Evolutionary conservation across 1,140 invertebrate genomes (phyloP).

Genomic region (Bombus picipes): DNA sequence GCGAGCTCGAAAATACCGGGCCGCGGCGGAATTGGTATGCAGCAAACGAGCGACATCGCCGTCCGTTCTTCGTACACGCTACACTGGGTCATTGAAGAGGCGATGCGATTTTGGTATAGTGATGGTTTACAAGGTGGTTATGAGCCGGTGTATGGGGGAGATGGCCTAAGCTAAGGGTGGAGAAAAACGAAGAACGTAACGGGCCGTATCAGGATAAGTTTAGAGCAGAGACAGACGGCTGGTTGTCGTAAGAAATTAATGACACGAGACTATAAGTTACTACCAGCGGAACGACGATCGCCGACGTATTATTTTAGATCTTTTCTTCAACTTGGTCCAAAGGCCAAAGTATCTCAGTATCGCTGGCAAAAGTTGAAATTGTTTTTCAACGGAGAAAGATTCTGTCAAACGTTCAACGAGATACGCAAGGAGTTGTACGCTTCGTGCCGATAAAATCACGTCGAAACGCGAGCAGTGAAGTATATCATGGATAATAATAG

Average conservation of each 20-base stretch:
- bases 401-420: background rate
- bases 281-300: background rate
- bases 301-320: background rate
- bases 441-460: no score
- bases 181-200: background rate
- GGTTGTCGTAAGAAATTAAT: background rate
- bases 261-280: background rate
- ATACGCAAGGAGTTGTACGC: background rate
- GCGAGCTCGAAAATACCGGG: background rate
- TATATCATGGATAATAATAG: no score
- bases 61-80: background rate
- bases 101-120: background rate
- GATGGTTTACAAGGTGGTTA: background rate
- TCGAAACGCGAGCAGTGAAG: no score
- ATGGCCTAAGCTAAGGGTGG: background rate
- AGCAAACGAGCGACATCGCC: background rate
- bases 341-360: background rate
- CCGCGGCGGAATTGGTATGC: background rate
- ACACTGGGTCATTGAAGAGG: background rate
- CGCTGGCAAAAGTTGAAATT: background rate
- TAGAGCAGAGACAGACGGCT: background rate
- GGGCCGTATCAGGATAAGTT: background rate
- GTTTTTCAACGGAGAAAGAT: background rate
- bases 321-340: no score
- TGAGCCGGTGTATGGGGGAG: background rate